phyloP scores from a whole-genome alignment of 2,888 invertebrate genomes.

The Meta bourneti region DNA sequence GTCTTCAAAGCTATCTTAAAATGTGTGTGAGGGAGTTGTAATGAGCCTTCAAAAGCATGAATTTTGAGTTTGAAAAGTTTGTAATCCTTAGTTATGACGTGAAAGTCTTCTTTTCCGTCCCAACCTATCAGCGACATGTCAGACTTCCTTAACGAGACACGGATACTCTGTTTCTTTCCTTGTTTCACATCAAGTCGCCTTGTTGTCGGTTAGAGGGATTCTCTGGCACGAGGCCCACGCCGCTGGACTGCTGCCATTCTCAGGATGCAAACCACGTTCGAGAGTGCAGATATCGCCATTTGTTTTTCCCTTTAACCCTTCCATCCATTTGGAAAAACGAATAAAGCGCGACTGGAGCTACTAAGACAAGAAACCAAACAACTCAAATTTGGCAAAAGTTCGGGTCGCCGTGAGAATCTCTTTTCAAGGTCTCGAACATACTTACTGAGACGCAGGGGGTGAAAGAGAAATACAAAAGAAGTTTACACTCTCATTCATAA shows the following conservation, averaged over 20 bases:
- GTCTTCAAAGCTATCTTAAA: too few relatives aligned
- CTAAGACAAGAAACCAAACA: slow-evolving; percentile 3
- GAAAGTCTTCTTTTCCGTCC: too few relatives aligned
- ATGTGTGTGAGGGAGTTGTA: too few relatives aligned
- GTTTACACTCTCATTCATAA: too few relatives aligned
- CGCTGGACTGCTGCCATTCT: slow-evolving; percentile 46
- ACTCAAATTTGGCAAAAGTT: slow-evolving; percentile 3
- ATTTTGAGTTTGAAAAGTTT: too few relatives aligned
- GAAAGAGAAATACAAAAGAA: too few relatives aligned
- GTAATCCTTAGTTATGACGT: too few relatives aligned
- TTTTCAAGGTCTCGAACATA: slow-evolving; percentile 2
- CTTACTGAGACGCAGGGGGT: not conserved
- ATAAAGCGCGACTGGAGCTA: not conserved
- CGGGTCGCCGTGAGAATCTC: not conserved
- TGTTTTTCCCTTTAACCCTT: slow-evolving; percentile 3
- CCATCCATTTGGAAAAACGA: slow-evolving; percentile 16
- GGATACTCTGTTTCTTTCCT: slow-evolving; percentile 5
- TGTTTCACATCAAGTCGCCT: slow-evolving; percentile 24
- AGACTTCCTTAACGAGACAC: slow-evolving; percentile 10
- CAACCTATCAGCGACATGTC: too few relatives aligned
- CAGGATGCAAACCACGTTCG: not conserved
- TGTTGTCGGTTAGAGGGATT: slow-evolving; percentile 12
- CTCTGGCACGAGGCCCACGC: slow-evolving; percentile 26
- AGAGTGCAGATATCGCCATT: not conserved
- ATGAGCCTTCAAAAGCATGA: too few relatives aligned